Evolutionary conservation across 2,888 invertebrate genomes (phyloP), one percentile per base, ranked within the genome.

Genomic region (Acleris emargana): DNA sequence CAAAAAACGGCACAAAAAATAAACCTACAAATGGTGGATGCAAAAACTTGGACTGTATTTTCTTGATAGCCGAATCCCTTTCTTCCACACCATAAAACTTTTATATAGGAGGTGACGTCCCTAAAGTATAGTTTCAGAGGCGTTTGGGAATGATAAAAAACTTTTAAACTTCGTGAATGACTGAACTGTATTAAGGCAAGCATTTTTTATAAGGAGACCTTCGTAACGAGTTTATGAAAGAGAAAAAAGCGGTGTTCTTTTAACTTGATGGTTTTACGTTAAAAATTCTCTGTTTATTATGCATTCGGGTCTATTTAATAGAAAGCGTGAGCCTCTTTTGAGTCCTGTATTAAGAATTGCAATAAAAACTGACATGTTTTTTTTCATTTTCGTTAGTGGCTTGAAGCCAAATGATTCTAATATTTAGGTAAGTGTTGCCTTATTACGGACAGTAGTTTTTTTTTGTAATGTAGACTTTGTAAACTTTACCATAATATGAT

Each of bases 11-110:
- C 49, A 43, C 64, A 74, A 72, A 75, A 76, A 81, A 83, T 78
- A 77, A 76, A 76, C 72, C 73, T 79, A 76, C 81, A 86, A 80
- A 77, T 77, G 76, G 76, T 80, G 73, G 77, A 86, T 85, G 82
- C 81, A 82, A 81, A 87, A 89, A 88, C 76, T 89, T 87, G 67
- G 78, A 76, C 84, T 82, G 80, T 82, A 79, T 84, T 83, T 86
- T 80, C 82, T 80, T 84, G 87, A 88, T 88, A 87, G 84, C 75
- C 73, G 78, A 79, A 85, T 82, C 88, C 89, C 83, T 88, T 89
- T 87, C 84, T 90, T 89, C 87, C 87, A 80, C 80, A 70, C 86
- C 89, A 90, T 90, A 88, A 89, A 91, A 89, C 88, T 89, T 89
- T 85, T 88, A 84, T 82, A 81, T 80, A 82, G 77, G 76, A 85